These are phyloP conservation scores for Dasypogon diadema DNA, from an alignment of 2,888 invertebrate genomes.

Conservation along the genomic window DNA sequence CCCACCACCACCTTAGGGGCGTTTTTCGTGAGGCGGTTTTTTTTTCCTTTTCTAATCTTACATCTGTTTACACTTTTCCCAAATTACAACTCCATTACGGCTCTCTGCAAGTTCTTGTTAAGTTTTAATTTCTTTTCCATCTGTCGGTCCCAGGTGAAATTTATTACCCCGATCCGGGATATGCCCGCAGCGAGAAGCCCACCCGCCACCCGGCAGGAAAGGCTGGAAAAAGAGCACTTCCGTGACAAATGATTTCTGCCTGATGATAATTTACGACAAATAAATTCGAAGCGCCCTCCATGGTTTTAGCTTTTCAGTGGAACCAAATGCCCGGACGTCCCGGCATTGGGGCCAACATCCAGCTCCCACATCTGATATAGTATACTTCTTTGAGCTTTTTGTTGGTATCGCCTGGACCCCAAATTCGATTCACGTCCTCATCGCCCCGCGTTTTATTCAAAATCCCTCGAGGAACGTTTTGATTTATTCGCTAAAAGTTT, in stretches of 20 bases:
- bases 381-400: slow-evolving; percentile 33
- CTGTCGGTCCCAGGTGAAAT: slow-evolving; percentile 45
- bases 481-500: slow-evolving; percentile 50
- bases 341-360: too few relatives aligned
- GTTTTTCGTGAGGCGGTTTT: not conserved
- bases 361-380: slow-evolving; percentile 24
- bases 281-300: slow-evolving; percentile 50
- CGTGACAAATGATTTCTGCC: slow-evolving; percentile 53
- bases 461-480: slow-evolving; percentile 47
- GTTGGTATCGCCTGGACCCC: slow-evolving; percentile 20
- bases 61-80: slow-evolving; percentile 47
- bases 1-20: not conserved
- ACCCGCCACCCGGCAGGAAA: not conserved
- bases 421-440: slow-evolving; percentile 10
- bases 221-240: slow-evolving; percentile 42
- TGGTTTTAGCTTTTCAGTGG: slow-evolving; percentile 8
- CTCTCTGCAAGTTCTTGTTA: slow-evolving; percentile 45
- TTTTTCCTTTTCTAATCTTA: slow-evolving; percentile 29
- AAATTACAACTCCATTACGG: slow-evolving; percentile 45
- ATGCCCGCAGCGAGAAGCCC: slow-evolving; percentile 1
- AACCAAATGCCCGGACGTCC: not conserved
- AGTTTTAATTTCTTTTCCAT: slow-evolving; percentile 46
- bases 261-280: slow-evolving; percentile 53
- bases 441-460: slow-evolving; percentile 39
- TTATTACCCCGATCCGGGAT: slow-evolving; percentile 46